Evolutionary conservation across 53 echinoderm and acorn worm genomes (phyloP), one percentile per base, ranked within the genome.

Genomic region (Crossaster papposus): DNA sequence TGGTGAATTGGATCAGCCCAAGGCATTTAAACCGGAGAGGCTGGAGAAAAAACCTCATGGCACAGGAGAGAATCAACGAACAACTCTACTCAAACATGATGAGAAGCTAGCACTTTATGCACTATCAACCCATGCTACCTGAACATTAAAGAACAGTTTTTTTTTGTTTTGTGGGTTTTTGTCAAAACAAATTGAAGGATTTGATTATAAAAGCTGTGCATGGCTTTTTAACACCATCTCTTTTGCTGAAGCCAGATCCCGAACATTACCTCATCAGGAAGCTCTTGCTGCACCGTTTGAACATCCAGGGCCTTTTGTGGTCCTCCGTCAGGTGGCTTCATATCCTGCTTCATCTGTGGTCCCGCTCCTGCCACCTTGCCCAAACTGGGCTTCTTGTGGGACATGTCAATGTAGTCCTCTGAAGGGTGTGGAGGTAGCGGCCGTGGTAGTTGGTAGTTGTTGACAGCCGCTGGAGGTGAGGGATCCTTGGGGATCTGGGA

Each of bases 381-480:
- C 75, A 11, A 4, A 14, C 35, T 74, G 18, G 35, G 75, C 72
- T 30, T 85, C 31, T 33, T 68, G 36, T 76, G 54, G 17, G 35
- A 55, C 87, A 87, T 87, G 87, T 87, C 87, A 74, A 87, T 87
- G 64, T 87, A 87, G 76, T 87, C 87, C 53, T 50, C 87, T 29
- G 87, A 87, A 26, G 85, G 53, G 71, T 73, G 52, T 7, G 51
- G 51, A 3, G 85, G 85, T 22, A 85, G 73, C n/a, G 72, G 85
- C 9, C 71, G 85, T 54, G 72, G 85, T 22, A 72, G 0, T 63
- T 24, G 35, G 76, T 75, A 75, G 37, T 76, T 76, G 36, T 54
- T 55, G 38, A 77, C 36, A 23, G 4, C 58, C 0, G 87, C 23
- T 34, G 77, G 68, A 0, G 85, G 77, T 22, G 76, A 36, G 23